These are phyloP conservation scores for Platygyra sinensis DNA, from an alignment of 64 coral and sea anemone genomes.

Conservation along the genomic window DNA sequence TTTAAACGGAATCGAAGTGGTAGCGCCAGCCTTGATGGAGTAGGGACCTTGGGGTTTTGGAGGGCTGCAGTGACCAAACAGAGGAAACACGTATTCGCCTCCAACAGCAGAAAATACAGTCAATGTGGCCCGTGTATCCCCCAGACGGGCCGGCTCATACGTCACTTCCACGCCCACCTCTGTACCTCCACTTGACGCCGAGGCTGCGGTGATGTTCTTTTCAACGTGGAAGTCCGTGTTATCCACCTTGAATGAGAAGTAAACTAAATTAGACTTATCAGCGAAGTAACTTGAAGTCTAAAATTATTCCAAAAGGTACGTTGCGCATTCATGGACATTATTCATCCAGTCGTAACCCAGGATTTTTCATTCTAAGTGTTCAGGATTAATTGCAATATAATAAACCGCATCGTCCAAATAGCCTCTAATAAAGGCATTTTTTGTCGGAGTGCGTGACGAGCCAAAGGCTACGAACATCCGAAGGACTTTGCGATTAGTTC, in stretches of 20 bases:
- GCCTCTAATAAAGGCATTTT: no score
- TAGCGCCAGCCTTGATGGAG: slow-evolving; percentile 84
- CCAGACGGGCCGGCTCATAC: slow-evolving; percentile 86
- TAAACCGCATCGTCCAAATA: no score
- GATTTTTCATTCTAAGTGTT: no score
- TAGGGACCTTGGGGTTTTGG: slow-evolving; percentile 99
- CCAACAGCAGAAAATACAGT: slow-evolving; percentile 70
- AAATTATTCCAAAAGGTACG: no score
- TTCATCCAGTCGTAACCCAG: no score
- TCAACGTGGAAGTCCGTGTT: slow-evolving; percentile 96
- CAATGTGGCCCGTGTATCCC: slow-evolving; percentile 80
- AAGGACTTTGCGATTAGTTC: no score
- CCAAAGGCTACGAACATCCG: no score
- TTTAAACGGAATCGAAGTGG: slow-evolving; percentile 92
- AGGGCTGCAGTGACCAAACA: slow-evolving; percentile 89
- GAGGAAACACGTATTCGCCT: slow-evolving; percentile 93
- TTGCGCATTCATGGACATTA: no score
- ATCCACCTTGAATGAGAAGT: slow-evolving; percentile 72
- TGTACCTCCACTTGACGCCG: slow-evolving; percentile 95
- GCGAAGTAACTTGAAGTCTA: no score
- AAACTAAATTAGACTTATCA: not conserved
- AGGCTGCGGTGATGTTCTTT: slow-evolving; percentile 90
- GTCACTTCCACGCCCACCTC: slow-evolving; percentile 95
- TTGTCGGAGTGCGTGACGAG: no score
- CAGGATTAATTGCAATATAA: no score